Evolutionary conservation across 1,140 invertebrate genomes (phyloP).

Genomic region (Drosophila ohnishii): DNA sequence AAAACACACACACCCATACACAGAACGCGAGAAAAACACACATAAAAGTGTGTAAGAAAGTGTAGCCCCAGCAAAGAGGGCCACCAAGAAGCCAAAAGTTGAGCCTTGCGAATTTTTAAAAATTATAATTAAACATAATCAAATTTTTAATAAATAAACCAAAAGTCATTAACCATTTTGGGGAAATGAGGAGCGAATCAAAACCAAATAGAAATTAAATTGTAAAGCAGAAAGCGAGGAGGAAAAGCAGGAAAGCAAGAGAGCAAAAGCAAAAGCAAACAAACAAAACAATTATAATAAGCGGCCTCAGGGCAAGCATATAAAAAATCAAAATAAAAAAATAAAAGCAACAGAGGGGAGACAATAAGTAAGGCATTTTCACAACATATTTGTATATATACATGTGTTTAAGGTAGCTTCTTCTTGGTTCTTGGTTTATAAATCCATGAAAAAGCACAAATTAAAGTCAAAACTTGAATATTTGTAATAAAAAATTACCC

Average conservation of each 20-base stretch:
- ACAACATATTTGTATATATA: background rate
- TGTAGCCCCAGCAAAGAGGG: background rate
- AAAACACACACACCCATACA: constrained; percentile 22
- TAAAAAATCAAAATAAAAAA: constrained; percentile 1
- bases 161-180: constrained; percentile 22
- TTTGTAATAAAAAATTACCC: background rate
- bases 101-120: constrained; percentile 35
- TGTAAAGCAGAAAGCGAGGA: constrained; percentile 36
- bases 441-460: background rate
- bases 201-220: constrained; percentile 60
- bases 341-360: constrained; percentile 9
- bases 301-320: constrained; percentile 19
- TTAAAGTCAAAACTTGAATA: background rate
- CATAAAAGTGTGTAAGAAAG: constrained; percentile 7
- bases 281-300: constrained; percentile 72
- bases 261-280: constrained; percentile 30
- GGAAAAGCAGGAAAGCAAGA: constrained; percentile 12
- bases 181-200: constrained; percentile 4
- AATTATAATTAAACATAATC: constrained; percentile 75
- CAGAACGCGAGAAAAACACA: background rate
- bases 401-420: background rate
- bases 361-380: constrained; percentile 1
- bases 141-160: constrained; percentile 70
- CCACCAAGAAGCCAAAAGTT: constrained; percentile 15
- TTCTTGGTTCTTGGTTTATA: background rate